Evolutionary conservation across 53 echinoderm and acorn worm genomes (phyloP).

Genomic region (Hippasteria phrygiana): DNA sequence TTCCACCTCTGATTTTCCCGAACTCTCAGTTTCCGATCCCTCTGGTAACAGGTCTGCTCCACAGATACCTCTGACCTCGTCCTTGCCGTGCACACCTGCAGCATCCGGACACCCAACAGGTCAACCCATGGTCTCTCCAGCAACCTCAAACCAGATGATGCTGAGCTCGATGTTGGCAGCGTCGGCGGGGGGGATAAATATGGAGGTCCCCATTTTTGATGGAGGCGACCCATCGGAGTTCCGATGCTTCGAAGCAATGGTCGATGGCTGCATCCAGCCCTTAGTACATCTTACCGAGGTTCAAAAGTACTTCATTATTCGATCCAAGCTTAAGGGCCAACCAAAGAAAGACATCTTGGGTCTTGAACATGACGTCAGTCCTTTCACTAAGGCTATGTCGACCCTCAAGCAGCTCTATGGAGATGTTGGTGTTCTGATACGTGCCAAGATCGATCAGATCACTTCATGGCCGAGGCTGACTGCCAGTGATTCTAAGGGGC

Average conservation of each 20-base stretch:
- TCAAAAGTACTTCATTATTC: constrained; percentile 17
- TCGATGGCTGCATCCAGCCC: constrained; percentile 23
- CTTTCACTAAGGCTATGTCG: constrained; percentile 4
- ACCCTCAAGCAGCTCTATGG: constrained; percentile 7
- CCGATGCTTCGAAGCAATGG: constrained; percentile 35
- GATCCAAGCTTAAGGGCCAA: constrained; percentile 9
- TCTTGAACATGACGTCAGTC: neutral
- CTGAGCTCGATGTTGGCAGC: constrained; percentile 34
- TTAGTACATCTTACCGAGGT: constrained; percentile 20
- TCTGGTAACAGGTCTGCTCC: too few species aligned
- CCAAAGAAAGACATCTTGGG: constrained; percentile 2
- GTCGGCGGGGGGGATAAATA: constrained; percentile 5
- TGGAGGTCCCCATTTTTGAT: neutral
- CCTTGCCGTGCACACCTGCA: neutral
- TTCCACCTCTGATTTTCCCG: too few species aligned
- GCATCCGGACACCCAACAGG: too few species aligned
- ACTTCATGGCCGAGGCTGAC: neutral
- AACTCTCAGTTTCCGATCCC: too few species aligned
- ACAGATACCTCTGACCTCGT: too few species aligned
- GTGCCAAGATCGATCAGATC: neutral
- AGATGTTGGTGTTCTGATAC: neutral
- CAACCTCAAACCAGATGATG: constrained; percentile 50
- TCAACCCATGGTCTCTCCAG: too few species aligned
- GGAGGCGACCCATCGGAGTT: constrained; percentile 37
- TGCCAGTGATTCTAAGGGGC: constrained; percentile 6